Evolutionary conservation across 2,888 invertebrate species (phyloP), one percentile per base, ranked within the genome.

Genomic region (Rotaria socialis): DNA sequence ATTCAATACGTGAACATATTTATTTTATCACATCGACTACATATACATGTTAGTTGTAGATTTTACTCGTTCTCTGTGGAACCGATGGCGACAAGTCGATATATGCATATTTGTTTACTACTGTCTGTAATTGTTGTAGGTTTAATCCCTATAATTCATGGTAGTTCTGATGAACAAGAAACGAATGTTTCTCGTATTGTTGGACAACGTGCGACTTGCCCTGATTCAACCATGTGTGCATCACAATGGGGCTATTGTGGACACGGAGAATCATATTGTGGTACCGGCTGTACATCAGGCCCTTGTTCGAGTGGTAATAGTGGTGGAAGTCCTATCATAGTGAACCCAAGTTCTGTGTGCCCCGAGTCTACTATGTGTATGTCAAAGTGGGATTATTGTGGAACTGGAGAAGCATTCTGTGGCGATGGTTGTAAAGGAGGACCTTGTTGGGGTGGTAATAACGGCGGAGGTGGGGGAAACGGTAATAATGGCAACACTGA

Each of bases 191-290:
- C 8, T 8, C 2, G n/a, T 58, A 11, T n/a, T 24, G 2, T 22
- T 24, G 24, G 4, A 24, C 24, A 4, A 58, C 58, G 58, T 24
- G 24, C 22, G 4, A 10, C 24, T n/a, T 58, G 58, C 24, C 24
- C 58, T 24, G 58, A 58, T 58, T 75, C 7, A 47, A 47, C 47
- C 11, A 2, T 43, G 43, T 75, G 75, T 43, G 1, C 1, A 75
- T 75, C 75, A 43, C 43, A 75, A 75, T 75, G 75, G 75, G 41
- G 19, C 22, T 75, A 75, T 24, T 75, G 75, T 75, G 75, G 75
- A 75, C 41, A 41, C 10, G 75, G 75, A 8, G 22, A 16, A 19
- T 22, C 6, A 5, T 75, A 47, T 47, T 47, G 35, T 35, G 35
- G 35, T 35, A 35, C 35, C 35, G 35, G 35, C 35, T 35, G 35